Conservation (phyloP, 1,140 invertebrate genomes). For the Bombus difficillimus region DNA sequence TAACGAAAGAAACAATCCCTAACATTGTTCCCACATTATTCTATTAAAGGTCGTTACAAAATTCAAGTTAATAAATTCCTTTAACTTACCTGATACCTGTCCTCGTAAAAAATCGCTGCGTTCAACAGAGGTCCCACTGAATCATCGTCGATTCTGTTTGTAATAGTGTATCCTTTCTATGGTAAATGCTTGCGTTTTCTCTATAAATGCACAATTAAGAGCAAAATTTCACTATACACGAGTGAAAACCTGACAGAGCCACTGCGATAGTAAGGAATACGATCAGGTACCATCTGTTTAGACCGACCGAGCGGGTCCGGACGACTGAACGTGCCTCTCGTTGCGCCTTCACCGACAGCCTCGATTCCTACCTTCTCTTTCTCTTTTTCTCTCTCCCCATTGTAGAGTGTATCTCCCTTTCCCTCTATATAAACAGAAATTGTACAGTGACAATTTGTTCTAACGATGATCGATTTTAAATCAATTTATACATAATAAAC, state of each 20-base stretch:
- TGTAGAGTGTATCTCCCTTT: background rate
- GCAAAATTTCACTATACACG: conserved; percentile 10
- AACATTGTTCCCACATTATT: background rate
- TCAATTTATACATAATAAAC: background rate
- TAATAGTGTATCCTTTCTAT: conserved; percentile 13
- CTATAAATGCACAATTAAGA: conserved; percentile 4
- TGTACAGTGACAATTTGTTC: conserved; percentile 1
- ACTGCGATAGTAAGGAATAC: conserved; percentile 3
- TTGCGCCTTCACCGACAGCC: conserved; percentile 52
- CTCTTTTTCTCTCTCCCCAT: conserved; percentile 35
- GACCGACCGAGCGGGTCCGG: conserved; percentile 60
- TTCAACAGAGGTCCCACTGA: conserved; percentile 29
- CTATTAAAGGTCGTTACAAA: background rate
- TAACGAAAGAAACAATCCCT: background rate
- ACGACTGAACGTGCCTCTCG: conserved; percentile 57
- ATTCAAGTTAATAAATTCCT: background rate
- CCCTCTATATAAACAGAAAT: conserved; percentile 22
- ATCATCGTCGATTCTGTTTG: conserved; percentile 25
- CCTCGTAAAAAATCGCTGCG: conserved; percentile 12
- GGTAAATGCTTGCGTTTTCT: background rate
- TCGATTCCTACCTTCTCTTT: conserved; percentile 52
- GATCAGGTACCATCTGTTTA: conserved; percentile 34
- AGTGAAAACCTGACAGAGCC: conserved; percentile 36
- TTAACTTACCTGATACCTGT: conserved; percentile 41
- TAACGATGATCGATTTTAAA: background rate